Evolutionary conservation across 2,797 vertebrate species (phyloP).

Genomic region (Cygnus olor): DNA sequence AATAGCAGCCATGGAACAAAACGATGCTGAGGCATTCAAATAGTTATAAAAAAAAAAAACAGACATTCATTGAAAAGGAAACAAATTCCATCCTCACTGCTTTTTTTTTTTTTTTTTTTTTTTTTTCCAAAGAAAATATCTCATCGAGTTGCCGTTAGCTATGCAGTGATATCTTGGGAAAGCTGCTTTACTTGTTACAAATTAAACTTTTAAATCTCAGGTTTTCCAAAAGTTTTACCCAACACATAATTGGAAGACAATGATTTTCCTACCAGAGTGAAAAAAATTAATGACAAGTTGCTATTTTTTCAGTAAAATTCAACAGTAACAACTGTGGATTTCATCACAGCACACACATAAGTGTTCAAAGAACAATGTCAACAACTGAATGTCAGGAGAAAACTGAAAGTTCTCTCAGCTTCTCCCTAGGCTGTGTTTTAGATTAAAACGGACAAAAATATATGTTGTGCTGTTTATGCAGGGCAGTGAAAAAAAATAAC

Average conservation of each 20-base stretch:
- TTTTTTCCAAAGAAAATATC: not conserved
- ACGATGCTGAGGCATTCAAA: not conserved
- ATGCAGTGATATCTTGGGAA: not conserved
- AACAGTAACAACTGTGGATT: not conserved
- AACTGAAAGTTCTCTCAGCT: not conserved
- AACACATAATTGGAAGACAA: not conserved
- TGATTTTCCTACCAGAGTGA: not conserved
- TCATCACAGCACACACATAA: not conserved
- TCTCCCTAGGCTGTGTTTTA: not conserved
- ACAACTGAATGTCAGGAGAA: not conserved
- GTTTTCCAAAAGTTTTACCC: not conserved
- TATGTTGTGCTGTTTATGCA: not conserved
- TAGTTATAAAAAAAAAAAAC: not conserved
- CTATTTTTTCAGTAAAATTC: not conserved
- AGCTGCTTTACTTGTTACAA: not conserved
- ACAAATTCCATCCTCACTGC: not conserved
- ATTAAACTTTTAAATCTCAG: not conserved
- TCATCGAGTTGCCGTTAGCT: not conserved
- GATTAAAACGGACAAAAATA: not conserved
- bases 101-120: not conserved
- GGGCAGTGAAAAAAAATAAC: not conserved
- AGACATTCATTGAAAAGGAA: not conserved
- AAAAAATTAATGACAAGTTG: not conserved
- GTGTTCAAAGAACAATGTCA: not conserved
- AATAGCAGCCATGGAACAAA: not conserved